Base-by-base conservation (phyloP, 2,888 invertebrate genomes). In the Drosophila birchii region DNA sequence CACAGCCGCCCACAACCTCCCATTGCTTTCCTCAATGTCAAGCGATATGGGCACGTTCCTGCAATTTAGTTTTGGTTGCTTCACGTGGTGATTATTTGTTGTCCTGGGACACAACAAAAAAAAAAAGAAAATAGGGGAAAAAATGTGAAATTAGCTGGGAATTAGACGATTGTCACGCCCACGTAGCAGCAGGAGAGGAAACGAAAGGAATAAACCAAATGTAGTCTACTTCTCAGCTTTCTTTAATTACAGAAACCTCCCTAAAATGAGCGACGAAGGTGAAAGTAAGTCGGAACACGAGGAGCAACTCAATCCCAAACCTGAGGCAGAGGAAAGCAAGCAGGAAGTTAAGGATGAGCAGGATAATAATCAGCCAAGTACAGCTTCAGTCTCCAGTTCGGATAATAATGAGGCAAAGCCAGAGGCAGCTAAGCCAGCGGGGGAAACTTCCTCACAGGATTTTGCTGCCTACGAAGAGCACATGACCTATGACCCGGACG, bases 401-500 rank as follows among this genome's bases (percentile, higher is more conserved):
- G 23, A 16, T 53, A 20, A 53, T 23, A 53, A 36, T 36, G 51
- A 53, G 51, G 29, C 29, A 29, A 29, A 29, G 29, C 29, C 29
- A 29, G 29, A 29, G 29, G 29, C 36, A 53, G 16, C 34, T 3
- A 36, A 51, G 51, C 16, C 20, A 12, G 23, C n/a, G 16, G 34
- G 34, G 6, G 68, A 57, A 56, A 49, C 29, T 41, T 51, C 60
- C 53, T 41, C 76, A 5, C 84, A 81, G 69, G 88, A 87, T 26
- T 87, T 78, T 64, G 78, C 81, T 29, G 84, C 75, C 45, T 84
- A 94, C 88, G 93, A 94, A 23, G 93, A 95, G 79, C 94, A 95
- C 92, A 93, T 96, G 26, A 94, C 94, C 34, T 96, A 96, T 88
- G 86, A 78, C 18, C 95, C 95, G 90, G 95, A 95, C 38, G 95